Evolutionary conservation across 2,888 invertebrate species (phyloP), one percentile per base, ranked within the genome.

Genomic region (Odiellus spinosus): DNA sequence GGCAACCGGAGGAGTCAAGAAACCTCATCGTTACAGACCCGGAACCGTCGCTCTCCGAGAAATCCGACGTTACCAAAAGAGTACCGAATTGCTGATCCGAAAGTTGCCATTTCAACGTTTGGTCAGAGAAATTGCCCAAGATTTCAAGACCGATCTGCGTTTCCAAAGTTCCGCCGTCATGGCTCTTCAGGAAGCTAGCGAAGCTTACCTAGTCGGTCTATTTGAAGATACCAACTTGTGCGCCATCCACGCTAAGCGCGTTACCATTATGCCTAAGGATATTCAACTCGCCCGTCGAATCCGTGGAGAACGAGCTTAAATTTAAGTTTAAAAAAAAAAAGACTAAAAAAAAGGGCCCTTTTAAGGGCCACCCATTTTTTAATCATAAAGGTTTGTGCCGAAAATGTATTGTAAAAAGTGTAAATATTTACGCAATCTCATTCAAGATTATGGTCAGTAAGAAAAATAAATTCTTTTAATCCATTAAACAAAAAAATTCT

Each of bases 211-310:
- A 58, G 90, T 91, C 49, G 91, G 93, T 56, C 73, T 95, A 50
- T 93, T 95, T 70, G 93, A 93, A 75, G 93, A 93, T 73, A 93
- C 93, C 58, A 93, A 93, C 71, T 76, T 93, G 76, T 91, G 90
- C 73, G 91, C 91, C 58, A 91, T 93, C 67, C 93, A 93, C 64
- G 91, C 91, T 61, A 91, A 91, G 71, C 80, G 91, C 62, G 91
- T 93, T 48, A 93, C 91, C 56, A 93, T 93, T 71, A 93, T 91
- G 90, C 91, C 91, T 60, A 93, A 91, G 72, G 91, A 93, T 67
- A 91, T 93, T 64, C 90, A 91, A 70, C 74, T 93, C 68, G 91
- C 91, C 52, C 80, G 90, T 67, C 81, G 91, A 75, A 93, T 93
- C 71, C 83, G 91, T 65, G 91, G 91, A 59, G 90, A 91, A 73